phyloP scores from a whole-genome alignment of 1,140 invertebrate species.

The Drosophila sturtevanti region DNA sequence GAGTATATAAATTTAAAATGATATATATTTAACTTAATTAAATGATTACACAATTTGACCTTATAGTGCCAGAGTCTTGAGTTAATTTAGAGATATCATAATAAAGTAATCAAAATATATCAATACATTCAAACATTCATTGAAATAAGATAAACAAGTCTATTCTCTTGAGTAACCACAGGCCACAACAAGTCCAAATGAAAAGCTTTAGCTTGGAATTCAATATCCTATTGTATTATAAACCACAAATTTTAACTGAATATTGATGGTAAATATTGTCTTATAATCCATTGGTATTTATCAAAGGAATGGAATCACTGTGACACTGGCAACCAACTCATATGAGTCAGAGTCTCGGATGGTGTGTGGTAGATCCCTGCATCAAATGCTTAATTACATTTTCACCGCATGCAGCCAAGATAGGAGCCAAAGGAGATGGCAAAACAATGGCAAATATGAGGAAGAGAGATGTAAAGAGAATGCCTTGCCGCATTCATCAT shows the following conservation, averaged over 20 bases:
- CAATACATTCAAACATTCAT: no score
- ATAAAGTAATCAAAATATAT: no score
- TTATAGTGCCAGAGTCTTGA: no score
- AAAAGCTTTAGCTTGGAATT: no score
- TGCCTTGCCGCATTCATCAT: slow-evolving; percentile 59
- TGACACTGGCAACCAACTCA: background rate
- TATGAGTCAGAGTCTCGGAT: background rate
- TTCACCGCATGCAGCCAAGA: slow-evolving; percentile 52
- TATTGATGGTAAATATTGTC: background rate
- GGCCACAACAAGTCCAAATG: no score
- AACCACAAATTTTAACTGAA: background rate
- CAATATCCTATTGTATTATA: no score
- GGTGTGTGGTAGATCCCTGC: slow-evolving; percentile 14
- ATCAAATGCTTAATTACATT: slow-evolving; percentile 76
- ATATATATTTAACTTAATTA: no score
- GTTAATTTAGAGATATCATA: no score
- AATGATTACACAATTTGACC: no score
- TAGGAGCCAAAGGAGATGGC: slow-evolving; percentile 30
- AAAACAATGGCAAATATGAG: slow-evolving; percentile 30
- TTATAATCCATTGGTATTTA: background rate
- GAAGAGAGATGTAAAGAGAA: background rate
- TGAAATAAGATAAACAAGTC: no score
- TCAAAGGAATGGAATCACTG: background rate
- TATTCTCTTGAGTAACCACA: no score
- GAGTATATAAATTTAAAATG: no score